phyloP scores from a whole-genome alignment of 2,797 vertebrate species.

The Lepilemur ruficaudatus region DNA sequence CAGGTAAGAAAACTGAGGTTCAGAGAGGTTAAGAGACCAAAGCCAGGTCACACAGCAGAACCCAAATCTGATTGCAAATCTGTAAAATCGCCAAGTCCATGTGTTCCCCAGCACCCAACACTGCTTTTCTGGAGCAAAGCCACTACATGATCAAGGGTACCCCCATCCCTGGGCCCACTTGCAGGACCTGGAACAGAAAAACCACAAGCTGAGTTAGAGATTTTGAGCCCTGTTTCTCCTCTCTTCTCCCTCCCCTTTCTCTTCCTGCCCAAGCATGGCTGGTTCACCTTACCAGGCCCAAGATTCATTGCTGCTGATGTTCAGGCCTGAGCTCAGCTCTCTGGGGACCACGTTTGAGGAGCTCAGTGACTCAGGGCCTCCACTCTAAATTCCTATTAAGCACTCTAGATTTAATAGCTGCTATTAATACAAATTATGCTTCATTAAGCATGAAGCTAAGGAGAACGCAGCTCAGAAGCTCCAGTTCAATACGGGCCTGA shows the following conservation, averaged over 20 bases:
- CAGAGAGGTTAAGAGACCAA: background rate
- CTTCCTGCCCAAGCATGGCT: background rate
- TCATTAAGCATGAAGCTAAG: conserved; percentile 83
- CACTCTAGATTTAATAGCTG: conserved; percentile 81
- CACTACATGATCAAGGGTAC: too few species aligned
- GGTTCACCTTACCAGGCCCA: background rate
- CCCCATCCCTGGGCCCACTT: too few species aligned
- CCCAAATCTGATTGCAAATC: background rate
- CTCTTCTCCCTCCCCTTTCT: background rate
- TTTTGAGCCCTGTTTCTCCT: background rate
- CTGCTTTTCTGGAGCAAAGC: background rate
- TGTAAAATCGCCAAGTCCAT: rapidly evolving
- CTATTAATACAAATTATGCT: conserved; percentile 85
- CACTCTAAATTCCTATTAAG: conserved; percentile 75
- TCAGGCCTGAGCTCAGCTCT: conserved; percentile 71
- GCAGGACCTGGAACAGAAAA: background rate
- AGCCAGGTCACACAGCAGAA: background rate
- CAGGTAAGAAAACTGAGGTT: background rate
- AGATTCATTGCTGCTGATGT: conserved; percentile 54
- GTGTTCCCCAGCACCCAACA: background rate
- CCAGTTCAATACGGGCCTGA: conserved; percentile 78
- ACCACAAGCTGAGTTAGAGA: background rate
- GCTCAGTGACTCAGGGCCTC: conserved; percentile 39
- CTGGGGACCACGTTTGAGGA: conserved; percentile 57
- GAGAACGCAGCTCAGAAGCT: conserved; percentile 72